Conservation (phyloP, 2,113 vertebrate species). For the Campylomormyrus numenius region DNA sequence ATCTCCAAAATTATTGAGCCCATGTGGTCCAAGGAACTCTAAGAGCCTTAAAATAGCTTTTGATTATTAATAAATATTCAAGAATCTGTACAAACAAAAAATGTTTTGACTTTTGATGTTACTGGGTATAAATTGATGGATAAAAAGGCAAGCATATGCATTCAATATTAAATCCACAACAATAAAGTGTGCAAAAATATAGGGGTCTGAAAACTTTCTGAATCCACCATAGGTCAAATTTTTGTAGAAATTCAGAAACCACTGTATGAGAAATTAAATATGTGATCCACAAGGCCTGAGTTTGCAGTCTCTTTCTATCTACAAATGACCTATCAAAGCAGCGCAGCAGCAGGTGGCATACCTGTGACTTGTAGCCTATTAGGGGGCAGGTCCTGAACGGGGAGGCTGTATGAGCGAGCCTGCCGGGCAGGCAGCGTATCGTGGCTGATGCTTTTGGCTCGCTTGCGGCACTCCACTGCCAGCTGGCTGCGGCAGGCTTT, state of each 20-base stretch:
- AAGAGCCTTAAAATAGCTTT: too few relatives aligned
- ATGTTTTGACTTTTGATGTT: too few relatives aligned
- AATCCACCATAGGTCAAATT: not conserved
- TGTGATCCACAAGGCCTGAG: not conserved
- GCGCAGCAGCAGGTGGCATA: constrained; percentile 29
- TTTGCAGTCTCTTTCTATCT: not conserved
- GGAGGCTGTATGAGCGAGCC: constrained; percentile 75
- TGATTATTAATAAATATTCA: too few relatives aligned
- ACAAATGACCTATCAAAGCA: not conserved
- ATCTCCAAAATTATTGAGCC: too few relatives aligned
- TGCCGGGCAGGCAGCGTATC: constrained; percentile 61
- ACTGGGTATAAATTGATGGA: too few relatives aligned
- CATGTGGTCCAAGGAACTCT: too few relatives aligned
- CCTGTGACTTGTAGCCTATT: constrained; percentile 64
- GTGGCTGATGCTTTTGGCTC: constrained; percentile 75
- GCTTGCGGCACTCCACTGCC: constrained; percentile 74
- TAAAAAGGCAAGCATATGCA: too few relatives aligned
- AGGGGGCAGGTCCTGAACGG: constrained; percentile 65
- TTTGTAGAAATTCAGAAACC: not conserved
- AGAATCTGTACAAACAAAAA: too few relatives aligned
- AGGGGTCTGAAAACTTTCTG: not conserved
- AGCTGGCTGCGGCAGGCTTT: constrained; percentile 73
- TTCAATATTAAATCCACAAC: not conserved
- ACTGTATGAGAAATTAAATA: not conserved
- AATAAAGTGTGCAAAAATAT: not conserved